Evolutionary conservation across 1,140 invertebrate species (phyloP).

Genomic region (Pomacea maculata): DNA sequence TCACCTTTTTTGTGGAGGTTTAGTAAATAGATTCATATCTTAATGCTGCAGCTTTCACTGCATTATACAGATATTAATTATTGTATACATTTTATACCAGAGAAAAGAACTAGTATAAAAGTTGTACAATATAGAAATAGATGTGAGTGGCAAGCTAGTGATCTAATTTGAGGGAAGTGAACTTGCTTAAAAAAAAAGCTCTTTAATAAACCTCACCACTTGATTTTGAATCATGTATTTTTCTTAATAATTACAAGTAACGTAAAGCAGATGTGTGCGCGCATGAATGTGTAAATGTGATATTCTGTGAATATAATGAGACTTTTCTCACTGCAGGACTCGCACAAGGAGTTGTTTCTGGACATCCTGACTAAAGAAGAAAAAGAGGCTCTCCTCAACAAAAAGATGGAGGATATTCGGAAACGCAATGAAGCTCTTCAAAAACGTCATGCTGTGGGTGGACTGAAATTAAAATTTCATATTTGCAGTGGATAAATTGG

Average conservation of each 20-base stretch:
- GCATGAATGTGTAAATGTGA: not conserved
- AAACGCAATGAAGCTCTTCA: slow-evolving; percentile 60
- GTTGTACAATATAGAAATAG: not conserved
- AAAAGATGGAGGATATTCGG: slow-evolving; percentile 63
- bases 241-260: not conserved
- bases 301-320: not conserved
- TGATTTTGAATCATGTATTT: not conserved
- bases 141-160: not conserved
- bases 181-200: not conserved
- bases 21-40: no score
- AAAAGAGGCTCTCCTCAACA: slow-evolving; percentile 58
- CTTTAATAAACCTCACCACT: not conserved
- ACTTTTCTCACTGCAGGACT: slow-evolving; percentile 14
- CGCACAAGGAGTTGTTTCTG: slow-evolving; percentile 52
- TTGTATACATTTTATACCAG: no score
- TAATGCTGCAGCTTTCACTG: no score
- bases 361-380: slow-evolving; percentile 63
- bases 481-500: no score
- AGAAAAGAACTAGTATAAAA: no score
- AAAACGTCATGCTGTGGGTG: slow-evolving; percentile 56
- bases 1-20: no score
- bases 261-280: not conserved
- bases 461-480: no score
- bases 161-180: not conserved
- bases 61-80: no score